Evolutionary conservation across 2,113 vertebrate genomes (phyloP).

Genomic region (Microcebus griseorufus): DNA sequence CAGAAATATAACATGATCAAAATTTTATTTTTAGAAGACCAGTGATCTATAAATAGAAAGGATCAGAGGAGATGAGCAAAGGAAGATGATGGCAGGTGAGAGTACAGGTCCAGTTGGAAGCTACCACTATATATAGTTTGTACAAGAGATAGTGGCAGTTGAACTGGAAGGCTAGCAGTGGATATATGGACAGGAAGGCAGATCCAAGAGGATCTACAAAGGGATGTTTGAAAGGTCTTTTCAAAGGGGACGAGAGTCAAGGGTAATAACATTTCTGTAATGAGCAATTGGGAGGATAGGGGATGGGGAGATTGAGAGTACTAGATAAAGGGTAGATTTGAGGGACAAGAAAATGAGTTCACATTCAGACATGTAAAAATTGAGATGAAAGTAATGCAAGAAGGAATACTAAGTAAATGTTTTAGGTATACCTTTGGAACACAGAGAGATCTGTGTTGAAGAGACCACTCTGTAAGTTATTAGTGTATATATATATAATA

Average conservation of each 20-base stretch:
- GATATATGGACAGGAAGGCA: background rate
- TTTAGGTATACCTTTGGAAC: background rate
- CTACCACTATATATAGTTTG: background rate
- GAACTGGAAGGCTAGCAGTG: background rate
- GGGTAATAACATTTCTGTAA: background rate
- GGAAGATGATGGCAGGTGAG: background rate
- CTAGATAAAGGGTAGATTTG: background rate
- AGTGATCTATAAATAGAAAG: background rate
- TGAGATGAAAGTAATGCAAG: background rate
- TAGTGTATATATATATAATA: background rate
- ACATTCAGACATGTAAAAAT: background rate
- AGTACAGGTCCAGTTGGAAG: background rate
- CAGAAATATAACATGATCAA: background rate
- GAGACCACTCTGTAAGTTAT: background rate
- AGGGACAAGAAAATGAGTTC: background rate
- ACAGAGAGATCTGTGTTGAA: background rate
- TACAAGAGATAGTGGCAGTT: background rate
- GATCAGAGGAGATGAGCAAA: background rate
- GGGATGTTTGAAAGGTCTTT: background rate
- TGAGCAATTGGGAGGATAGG: background rate
- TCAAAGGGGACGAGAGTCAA: background rate
- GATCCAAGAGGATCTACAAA: background rate
- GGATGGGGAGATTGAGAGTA: background rate
- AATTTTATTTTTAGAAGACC: constrained; percentile 23
- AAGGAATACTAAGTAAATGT: background rate